Evolutionary conservation across 2,797 vertebrate species (phyloP).

Genomic region (Scomberomorus guttatus): DNA sequence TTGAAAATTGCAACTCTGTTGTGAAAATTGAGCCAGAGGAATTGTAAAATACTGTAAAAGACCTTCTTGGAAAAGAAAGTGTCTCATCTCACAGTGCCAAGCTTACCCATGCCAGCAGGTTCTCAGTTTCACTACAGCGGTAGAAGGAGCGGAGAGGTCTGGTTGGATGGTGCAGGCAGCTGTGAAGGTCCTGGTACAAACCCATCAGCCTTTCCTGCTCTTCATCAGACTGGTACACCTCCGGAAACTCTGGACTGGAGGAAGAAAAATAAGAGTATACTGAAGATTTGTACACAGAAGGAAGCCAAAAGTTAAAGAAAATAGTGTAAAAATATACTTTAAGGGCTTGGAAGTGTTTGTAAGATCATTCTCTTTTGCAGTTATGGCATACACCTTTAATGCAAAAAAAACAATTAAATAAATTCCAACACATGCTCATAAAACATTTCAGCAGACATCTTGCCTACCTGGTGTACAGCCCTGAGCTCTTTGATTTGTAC

Average conservation of each 20-base stretch:
- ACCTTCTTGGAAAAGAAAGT: too few species aligned
- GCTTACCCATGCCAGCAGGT: conserved; percentile 95
- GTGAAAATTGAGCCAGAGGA: too few species aligned
- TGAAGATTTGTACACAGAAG: background rate
- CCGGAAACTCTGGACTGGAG: conserved; percentile 91
- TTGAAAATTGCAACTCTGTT: too few species aligned
- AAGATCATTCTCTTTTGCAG: background rate
- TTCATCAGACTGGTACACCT: conserved; percentile 88
- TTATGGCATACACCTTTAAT: background rate
- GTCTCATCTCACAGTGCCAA: background rate
- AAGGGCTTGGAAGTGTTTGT: background rate
- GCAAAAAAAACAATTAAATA: background rate
- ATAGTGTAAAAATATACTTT: background rate
- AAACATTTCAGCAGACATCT: background rate
- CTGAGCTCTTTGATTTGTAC: conserved; percentile 98
- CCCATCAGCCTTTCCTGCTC: conserved; percentile 93
- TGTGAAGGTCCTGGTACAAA: conserved; percentile 96
- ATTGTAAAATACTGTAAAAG: background rate
- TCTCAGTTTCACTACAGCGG: conserved; percentile 91
- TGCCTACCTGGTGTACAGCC: conserved; percentile 95
- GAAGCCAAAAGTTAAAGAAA: background rate
- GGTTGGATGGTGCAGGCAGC: conserved; percentile 93
- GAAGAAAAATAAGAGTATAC: background rate
- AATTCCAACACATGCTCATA: background rate
- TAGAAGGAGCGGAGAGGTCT: conserved; percentile 94